Evolutionary conservation across 2,888 invertebrate species (phyloP).

Genomic region (Augochlorella aurata): DNA sequence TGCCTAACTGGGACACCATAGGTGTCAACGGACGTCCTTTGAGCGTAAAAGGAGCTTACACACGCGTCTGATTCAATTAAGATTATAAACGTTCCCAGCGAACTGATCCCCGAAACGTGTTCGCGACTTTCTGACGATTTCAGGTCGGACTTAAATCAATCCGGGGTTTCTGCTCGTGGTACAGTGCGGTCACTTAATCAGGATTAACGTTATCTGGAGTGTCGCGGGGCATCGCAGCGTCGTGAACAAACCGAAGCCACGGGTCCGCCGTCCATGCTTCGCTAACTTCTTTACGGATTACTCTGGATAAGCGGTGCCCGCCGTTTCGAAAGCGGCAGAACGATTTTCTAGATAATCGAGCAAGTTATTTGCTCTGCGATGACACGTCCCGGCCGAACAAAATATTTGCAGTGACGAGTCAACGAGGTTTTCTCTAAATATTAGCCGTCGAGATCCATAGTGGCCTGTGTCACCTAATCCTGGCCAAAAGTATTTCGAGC

Average conservation of each 20-base stretch:
- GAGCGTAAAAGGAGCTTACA: slow-evolving; percentile 2
- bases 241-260: neutral
- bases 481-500: neutral
- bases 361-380: neutral
- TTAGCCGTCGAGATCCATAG: neutral
- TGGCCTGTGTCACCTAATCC: neutral
- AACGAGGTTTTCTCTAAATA: neutral
- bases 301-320: neutral
- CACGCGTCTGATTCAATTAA: slow-evolving; percentile 40
- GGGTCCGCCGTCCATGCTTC: neutral
- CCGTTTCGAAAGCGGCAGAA: neutral
- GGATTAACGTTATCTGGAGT: slow-evolving; percentile 25
- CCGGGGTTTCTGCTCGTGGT: neutral
- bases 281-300: slow-evolving; percentile 8
- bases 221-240: neutral
- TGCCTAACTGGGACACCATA: neutral
- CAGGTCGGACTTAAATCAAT: neutral
- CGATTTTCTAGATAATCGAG: slow-evolving; percentile 6
- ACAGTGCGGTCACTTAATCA: neutral
- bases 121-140: neutral
- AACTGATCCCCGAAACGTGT: slow-evolving; percentile 9
- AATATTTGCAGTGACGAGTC: neutral
- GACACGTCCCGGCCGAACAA: neutral
- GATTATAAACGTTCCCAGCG: slow-evolving; percentile 17
- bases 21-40: slow-evolving; percentile 5